Base-by-base conservation (phyloP, 37 sponge, comb jelly and placozoan genomes). In the Crambe crambe region DNA sequence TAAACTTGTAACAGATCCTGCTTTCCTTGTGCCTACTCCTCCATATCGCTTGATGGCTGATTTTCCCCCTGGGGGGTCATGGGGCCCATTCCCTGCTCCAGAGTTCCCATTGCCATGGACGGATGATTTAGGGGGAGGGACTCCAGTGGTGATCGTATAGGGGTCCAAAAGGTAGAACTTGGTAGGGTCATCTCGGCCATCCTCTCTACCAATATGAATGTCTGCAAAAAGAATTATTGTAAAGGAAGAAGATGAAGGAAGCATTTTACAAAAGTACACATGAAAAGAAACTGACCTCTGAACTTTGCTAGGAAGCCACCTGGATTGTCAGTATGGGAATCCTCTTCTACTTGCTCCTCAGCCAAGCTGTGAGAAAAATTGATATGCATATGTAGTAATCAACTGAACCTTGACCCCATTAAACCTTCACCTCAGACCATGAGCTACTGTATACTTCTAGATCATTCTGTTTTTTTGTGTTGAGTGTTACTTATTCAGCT, bases 111-210 rank as follows among this genome's bases (percentile, higher is more conserved):
- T 27, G 30, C 6, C 63, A 21, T 61, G 25, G 30, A 37, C 12
- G 39, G 39, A 5, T 25, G 10, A 37, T 31, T 17, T 68, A 6
- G 22, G 25, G 20, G 2, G 12, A 10, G 72, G 51, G 41, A 43
- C 23, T 29, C 37, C 25, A 58, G 59, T 58, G 42, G 60, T 61
- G 22, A 79, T 34, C 23, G 30, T 43, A 31, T 30, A 43, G 8
- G 69, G 70, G 43, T 79, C 80, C 3, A 83, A 37, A 44, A 56
- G 75, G 54, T 83, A 83, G 36, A 66, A 83, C 75, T 74, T 83
- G 1, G 68, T 68, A 41, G 83, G 75, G 58, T 83, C 83, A 25
- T 83, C 83, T 42, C 67, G 67, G 2, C 42, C 75, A 36, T 83
- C 83, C 22, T 73, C 82, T 41, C 72, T 73, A 31, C 67, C 63